These are phyloP conservation scores for Julus scandinavius DNA, from an alignment of 2,888 invertebrate species.

Conservation along the genomic window DNA sequence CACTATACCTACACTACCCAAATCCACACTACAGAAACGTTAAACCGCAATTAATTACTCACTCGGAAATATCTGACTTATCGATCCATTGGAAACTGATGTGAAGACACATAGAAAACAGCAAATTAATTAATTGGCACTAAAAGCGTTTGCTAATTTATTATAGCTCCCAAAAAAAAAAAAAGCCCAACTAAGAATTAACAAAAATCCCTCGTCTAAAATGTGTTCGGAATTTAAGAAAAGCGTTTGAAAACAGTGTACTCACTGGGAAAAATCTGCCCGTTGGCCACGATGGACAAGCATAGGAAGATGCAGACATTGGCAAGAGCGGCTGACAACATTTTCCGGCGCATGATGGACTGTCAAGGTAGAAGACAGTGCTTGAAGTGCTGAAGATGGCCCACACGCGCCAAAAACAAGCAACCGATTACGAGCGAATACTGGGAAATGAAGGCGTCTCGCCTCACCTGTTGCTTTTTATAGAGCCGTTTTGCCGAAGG, in stretches of 20 bases:
- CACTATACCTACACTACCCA: neutral
- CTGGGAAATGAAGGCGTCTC: slow-evolving; percentile 44
- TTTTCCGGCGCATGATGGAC: slow-evolving; percentile 10
- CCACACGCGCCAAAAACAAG: slow-evolving; percentile 27
- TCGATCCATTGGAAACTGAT: slow-evolving; percentile 16
- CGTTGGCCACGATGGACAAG: slow-evolving; percentile 19
- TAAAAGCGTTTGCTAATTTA: neutral
- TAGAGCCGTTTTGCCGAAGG: slow-evolving; percentile 22
- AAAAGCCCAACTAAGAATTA: neutral
- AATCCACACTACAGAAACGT: neutral
- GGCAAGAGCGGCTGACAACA: slow-evolving; percentile 11
- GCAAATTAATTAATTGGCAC: neutral
- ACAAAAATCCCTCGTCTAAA: neutral
- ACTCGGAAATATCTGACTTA: slow-evolving; percentile 46
- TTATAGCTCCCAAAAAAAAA: neutral
- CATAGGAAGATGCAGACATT: slow-evolving; percentile 29
- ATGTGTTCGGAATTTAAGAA: neutral
- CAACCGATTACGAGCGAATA: neutral
- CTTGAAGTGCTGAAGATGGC: slow-evolving; percentile 12
- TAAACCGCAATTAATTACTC: slow-evolving; percentile 21
- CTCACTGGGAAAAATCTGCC: slow-evolving; percentile 25
- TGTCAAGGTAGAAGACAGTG: slow-evolving; percentile 12
- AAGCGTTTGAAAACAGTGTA: neutral
- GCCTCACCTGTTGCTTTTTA: slow-evolving; percentile 43
- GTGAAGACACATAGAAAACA: slow-evolving; percentile 29